Percentiles rank a stretch among this genome's conserved stretches.
These are phyloP conservation scores for Penelope pileata DNA, from an alignment of 2,113 vertebrate genomes.

Conservation along the genomic window DNA sequence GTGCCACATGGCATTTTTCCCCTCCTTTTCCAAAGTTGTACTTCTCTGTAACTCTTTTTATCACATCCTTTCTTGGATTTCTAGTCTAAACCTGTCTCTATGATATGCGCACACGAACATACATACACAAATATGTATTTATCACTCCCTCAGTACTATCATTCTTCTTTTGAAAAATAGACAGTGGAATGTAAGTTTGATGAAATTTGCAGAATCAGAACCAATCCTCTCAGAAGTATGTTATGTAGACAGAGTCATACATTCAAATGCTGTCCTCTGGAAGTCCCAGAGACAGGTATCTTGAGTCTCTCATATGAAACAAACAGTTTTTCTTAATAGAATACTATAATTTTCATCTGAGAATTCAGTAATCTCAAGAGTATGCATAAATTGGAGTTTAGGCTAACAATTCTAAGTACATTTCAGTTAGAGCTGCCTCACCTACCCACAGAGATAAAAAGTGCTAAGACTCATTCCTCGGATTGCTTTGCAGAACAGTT, in stretches of 20 bases:
- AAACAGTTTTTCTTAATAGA: neutral
- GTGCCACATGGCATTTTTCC: neutral
- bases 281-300: neutral
- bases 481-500: neutral
- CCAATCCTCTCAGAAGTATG: too few relatives aligned
- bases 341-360: neutral
- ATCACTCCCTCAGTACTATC: neutral
- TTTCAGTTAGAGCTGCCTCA: neutral
- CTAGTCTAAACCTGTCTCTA: neutral
- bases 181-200: neutral
- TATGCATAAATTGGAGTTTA: neutral
- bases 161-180: neutral
- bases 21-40: neutral
- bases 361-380: neutral
- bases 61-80: neutral
- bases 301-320: neutral
- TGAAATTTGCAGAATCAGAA: neutral
- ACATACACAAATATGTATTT: rapidly evolving
- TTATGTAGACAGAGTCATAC: too few relatives aligned
- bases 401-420: neutral
- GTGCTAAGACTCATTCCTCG: neutral
- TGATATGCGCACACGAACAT: rapidly evolving
- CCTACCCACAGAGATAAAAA: neutral
- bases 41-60: neutral
- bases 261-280: neutral